These are phyloP conservation scores for cattle (Bos taurus) DNA, from an alignment of 2,113 vertebrate species.

Conservation along the genomic window DNA sequence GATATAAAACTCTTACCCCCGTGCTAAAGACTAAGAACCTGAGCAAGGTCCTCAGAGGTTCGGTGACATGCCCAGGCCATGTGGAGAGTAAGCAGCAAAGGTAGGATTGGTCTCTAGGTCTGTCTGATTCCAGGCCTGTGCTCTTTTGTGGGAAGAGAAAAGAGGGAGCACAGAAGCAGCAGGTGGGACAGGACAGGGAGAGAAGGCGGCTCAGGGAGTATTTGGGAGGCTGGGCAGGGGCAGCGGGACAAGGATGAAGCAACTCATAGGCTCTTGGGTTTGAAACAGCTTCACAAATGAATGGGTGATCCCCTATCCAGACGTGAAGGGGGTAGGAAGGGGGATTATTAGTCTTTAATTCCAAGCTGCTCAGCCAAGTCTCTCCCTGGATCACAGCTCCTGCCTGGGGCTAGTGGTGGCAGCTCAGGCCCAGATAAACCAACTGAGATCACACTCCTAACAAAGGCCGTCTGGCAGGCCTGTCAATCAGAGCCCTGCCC, in stretches of 20 bases:
- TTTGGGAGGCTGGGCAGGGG: neutral
- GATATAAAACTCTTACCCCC: neutral
- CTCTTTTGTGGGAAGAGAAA: neutral
- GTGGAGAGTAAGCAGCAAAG: neutral
- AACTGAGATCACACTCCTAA: slow-evolving; percentile 25
- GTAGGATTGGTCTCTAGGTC: neutral
- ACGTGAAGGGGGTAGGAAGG: neutral
- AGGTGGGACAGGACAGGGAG: neutral
- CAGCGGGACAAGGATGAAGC: neutral
- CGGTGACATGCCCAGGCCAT: neutral
- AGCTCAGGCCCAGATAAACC: neutral
- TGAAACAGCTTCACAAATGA: slow-evolving; percentile 2
- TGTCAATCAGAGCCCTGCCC: slow-evolving; percentile 36
- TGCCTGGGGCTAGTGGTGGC: slow-evolving; percentile 31
- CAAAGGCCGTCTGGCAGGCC: slow-evolving; percentile 40
- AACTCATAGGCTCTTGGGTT: neutral
- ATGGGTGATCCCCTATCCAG: neutral
- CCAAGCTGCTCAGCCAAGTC: slow-evolving; percentile 32
- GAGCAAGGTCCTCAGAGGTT: neutral
- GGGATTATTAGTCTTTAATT: slow-evolving; percentile 36
- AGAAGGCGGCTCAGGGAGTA: neutral
- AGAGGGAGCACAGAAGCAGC: neutral
- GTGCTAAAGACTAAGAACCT: neutral
- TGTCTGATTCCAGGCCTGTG: neutral
- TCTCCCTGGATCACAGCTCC: slow-evolving; percentile 40